Conservation (phyloP, 2,888 invertebrate species). For the Germaria angustata region DNA sequence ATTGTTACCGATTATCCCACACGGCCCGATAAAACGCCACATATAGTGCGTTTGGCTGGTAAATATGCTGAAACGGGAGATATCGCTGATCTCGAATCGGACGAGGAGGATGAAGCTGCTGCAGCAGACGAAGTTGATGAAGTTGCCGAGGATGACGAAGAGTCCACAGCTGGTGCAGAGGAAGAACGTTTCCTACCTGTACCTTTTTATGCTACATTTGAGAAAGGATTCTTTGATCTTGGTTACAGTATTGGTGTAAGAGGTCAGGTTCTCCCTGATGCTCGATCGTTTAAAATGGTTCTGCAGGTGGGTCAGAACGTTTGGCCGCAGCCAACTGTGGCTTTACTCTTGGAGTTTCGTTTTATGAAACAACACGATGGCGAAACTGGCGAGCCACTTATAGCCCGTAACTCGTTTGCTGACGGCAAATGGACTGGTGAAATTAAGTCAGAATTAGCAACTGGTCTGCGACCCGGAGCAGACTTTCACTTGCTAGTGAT, state of each 20-base stretch:
- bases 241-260: slow-evolving; percentile 81
- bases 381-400: slow-evolving; percentile 80
- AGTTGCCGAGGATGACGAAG: no score
- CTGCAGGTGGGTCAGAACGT: slow-evolving; percentile 83
- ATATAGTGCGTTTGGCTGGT: slow-evolving; percentile 9
- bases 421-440: slow-evolving; percentile 79
- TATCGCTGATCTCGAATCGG: background rate
- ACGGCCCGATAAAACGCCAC: slow-evolving; percentile 50
- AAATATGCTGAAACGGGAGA: slow-evolving; percentile 8
- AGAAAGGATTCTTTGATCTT: slow-evolving; percentile 74
- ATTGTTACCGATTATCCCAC: slow-evolving; percentile 73
- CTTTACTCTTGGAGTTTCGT: slow-evolving; percentile 87
- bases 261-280: slow-evolving; percentile 85
- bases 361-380: slow-evolving; percentile 79
- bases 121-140: no score
- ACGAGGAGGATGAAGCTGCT: no score
- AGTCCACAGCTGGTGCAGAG: background rate
- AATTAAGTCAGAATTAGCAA: slow-evolving; percentile 69
- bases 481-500: slow-evolving; percentile 72
- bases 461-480: slow-evolving; percentile 74
- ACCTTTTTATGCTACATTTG: slow-evolving; percentile 77
- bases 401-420: slow-evolving; percentile 84
- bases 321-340: slow-evolving; percentile 86
- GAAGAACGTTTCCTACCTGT: slow-evolving; percentile 68
- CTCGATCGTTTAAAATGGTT: slow-evolving; percentile 87